Evolutionary conservation across 2,888 invertebrate genomes (phyloP).

Genomic region (Ypsolopha scabrella): DNA sequence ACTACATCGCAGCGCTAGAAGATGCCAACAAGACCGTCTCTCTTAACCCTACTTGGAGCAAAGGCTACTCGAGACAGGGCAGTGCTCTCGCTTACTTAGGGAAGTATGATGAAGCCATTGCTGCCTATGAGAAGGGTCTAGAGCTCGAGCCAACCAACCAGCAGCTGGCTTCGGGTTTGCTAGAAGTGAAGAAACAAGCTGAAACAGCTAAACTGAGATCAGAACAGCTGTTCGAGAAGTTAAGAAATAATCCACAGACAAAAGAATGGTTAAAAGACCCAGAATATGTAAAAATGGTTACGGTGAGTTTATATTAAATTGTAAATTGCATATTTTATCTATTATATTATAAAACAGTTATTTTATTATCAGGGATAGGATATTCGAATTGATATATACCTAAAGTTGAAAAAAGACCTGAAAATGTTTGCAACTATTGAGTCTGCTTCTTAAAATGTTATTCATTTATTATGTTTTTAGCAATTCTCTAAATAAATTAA

Average conservation of each 20-base stretch:
- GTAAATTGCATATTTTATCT: too few relatives aligned
- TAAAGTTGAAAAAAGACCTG: too few relatives aligned
- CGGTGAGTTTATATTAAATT: constrained; percentile 25
- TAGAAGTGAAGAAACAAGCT: constrained; percentile 66
- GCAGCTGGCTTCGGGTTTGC: constrained; percentile 76
- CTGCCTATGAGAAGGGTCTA: constrained; percentile 78
- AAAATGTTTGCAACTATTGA: too few relatives aligned
- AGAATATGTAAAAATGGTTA: constrained; percentile 74
- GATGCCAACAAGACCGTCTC: constrained; percentile 89
- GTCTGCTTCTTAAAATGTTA: too few relatives aligned
- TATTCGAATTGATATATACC: too few relatives aligned
- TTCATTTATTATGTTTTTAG: too few relatives aligned
- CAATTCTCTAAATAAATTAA: too few relatives aligned
- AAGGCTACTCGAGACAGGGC: constrained; percentile 91
- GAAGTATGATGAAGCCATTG: constrained; percentile 79
- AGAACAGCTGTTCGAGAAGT: constrained; percentile 64
- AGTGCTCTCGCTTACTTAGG: constrained; percentile 85
- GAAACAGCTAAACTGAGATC: constrained; percentile 24
- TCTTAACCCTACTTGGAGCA: constrained; percentile 87
- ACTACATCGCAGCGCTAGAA: constrained; percentile 79
- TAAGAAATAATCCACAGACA: constrained; percentile 77
- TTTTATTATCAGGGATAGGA: too few relatives aligned
- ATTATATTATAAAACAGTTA: too few relatives aligned
- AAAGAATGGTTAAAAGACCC: constrained; percentile 80
- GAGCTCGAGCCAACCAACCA: constrained; percentile 79